phyloP scores from a whole-genome alignment of 1,140 invertebrate genomes.

The Drosophila tropicalis region DNA sequence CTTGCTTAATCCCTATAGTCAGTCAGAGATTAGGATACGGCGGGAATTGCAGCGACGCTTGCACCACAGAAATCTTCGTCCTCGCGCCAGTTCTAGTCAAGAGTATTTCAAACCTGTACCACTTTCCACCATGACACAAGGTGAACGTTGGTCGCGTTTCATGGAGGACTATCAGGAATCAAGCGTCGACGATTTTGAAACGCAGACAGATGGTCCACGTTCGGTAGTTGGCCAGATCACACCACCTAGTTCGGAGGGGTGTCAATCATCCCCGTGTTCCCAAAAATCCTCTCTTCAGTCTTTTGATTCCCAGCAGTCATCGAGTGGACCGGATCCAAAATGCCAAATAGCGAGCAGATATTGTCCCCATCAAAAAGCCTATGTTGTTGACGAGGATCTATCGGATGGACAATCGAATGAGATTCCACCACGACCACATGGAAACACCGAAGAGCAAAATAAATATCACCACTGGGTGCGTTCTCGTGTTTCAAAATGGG shows the following conservation, averaged over 20 bases:
- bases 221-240: not conserved
- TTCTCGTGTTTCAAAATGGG: not conserved
- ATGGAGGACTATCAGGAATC: not conserved
- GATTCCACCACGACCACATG: not conserved
- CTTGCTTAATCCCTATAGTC: not conserved
- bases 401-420: no score
- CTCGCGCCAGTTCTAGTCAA: not conserved
- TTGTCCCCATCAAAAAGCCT: conserved; percentile 4
- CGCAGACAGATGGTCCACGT: not conserved
- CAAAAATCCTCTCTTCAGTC: not conserved
- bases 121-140: not conserved
- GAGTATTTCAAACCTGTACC: conserved; percentile 15
- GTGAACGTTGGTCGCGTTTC: conserved; percentile 14
- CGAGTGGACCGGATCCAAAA: not conserved
- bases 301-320: not conserved
- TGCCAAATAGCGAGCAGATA: not conserved
- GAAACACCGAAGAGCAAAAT: not conserved
- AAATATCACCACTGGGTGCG: not conserved
- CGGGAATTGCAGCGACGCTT: not conserved
- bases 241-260: not conserved
- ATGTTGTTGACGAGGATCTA: not conserved
- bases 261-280: not conserved
- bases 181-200: not conserved
- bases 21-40: not conserved
- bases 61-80: not conserved